Evolutionary conservation across 2,888 invertebrate species (phyloP), one percentile per base, ranked within the genome.

Genomic region (Philereme transversata): DNA sequence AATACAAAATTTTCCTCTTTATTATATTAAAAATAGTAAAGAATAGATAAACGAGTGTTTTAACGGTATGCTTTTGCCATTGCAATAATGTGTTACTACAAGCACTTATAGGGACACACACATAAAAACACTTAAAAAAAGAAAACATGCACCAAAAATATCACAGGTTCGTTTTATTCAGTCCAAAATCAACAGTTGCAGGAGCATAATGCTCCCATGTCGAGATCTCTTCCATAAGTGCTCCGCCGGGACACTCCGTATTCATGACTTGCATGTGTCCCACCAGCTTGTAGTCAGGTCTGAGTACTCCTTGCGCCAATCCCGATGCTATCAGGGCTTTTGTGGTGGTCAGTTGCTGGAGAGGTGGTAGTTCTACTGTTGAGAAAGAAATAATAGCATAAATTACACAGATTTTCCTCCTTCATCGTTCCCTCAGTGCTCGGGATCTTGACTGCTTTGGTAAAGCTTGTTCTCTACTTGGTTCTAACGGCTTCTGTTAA

Each of bases 231-330:
- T 90, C 74, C 64, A 93, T 93, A 0, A 96, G 86, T 0, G 93
- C 87, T 4, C 87, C 88, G 0, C 96, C 96, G 0, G 96, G 96
- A 68, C 96, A 96, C 68, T 94, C 95, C 0, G 96, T 96, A 0
- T 71, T 11, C 79, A 75, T 79, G 3, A 79, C 76, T 64, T 90
- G 90, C 3, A 71, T 83, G 80, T 96, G 96, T 0, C 95, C 96
- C 10, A 95, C 84, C 41, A 96, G 82, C 57, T 92, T 93, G 76
- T 95, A 96, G 66, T 94, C 79, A 0, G 87, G 75, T 7, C 86
- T 82, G 50, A 96, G 93, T 68, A 89, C 88, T 0, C 95, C 95
- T 9, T 84, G 78, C 5, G 80, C 72, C 0, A 95, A 84, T 4
- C 95, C 96, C 40, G 85, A 89, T 0, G 83, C 79, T 51, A 96